These are phyloP conservation scores for Neotoxoptera formosana DNA, from an alignment of 1,140 invertebrate species.

Conservation along the genomic window DNA sequence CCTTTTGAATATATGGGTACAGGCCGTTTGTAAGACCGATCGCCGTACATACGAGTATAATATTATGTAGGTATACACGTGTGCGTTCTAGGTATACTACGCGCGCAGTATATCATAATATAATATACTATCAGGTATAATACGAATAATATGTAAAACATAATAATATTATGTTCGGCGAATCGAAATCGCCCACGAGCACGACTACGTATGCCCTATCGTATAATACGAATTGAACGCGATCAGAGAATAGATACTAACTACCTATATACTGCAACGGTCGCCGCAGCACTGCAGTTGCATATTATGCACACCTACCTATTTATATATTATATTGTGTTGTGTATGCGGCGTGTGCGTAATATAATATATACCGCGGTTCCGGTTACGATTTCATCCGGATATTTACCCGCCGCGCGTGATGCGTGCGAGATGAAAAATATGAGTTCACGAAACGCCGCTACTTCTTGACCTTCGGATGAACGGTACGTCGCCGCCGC, in stretches of 20 bases:
- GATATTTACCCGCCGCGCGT: constrained; percentile 1
- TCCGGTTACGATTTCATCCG: constrained; percentile 43
- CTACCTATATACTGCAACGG: no score
- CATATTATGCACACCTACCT: no score
- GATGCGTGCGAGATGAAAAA: constrained; percentile 11
- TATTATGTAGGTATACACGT: not conserved
- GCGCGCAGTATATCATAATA: no score
- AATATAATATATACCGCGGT: not conserved
- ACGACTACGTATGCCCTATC: not conserved
- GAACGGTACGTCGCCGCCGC: not conserved
- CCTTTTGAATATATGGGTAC: no score
- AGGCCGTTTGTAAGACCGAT: no score
- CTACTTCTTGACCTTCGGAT: constrained; percentile 53
- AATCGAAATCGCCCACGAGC: not conserved
- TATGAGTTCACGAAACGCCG: constrained; percentile 14
- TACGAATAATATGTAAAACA: not conserved
- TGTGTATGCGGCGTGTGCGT: no score
- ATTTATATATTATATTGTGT: not conserved
- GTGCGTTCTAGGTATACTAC: no score
- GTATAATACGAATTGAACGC: not conserved
- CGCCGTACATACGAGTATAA: no score
- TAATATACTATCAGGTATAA: no score
- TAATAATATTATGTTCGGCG: not conserved
- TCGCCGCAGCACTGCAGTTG: not conserved
- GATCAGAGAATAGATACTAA: no score